phyloP scores from a whole-genome alignment of 2,797 vertebrate genomes.

The Coendou prehensilis region DNA sequence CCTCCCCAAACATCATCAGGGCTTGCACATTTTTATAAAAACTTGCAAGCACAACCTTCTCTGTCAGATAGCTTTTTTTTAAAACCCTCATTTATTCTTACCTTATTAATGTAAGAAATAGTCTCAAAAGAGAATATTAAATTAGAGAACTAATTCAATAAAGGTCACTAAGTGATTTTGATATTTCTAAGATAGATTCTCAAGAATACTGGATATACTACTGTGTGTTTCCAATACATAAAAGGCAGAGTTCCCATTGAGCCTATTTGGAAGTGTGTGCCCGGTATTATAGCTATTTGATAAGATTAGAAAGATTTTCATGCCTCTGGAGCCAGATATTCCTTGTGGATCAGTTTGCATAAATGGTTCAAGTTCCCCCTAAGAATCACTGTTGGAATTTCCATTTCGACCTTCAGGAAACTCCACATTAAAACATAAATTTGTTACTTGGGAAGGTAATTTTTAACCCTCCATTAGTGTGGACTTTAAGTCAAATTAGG shows the following conservation, averaged over 20 bases:
- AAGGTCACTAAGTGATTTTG: background rate
- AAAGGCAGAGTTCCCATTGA: background rate
- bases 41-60: background rate
- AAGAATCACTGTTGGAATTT: conserved; percentile 12
- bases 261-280: background rate
- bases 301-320: background rate
- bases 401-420: conserved; percentile 36
- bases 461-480: conserved; percentile 57
- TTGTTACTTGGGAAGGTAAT: conserved; percentile 60
- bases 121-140: background rate
- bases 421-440: conserved; percentile 59
- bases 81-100: background rate
- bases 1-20: background rate
- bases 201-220: background rate
- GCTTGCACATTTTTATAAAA: background rate
- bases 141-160: background rate
- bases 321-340: background rate
- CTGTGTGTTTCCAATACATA: background rate
- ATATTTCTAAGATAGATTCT: conserved; percentile 30
- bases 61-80: background rate
- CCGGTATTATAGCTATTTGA: too few species aligned
- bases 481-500: conserved; percentile 64
- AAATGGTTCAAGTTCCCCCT: background rate
- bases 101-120: background rate
- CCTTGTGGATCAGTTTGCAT: background rate